Percentiles rank a stretch among this genome's conserved stretches.
These are phyloP conservation scores for Drosophila nr. perissopoda DNA, from an alignment of 2,888 invertebrate genomes.

Conservation along the genomic window DNA sequence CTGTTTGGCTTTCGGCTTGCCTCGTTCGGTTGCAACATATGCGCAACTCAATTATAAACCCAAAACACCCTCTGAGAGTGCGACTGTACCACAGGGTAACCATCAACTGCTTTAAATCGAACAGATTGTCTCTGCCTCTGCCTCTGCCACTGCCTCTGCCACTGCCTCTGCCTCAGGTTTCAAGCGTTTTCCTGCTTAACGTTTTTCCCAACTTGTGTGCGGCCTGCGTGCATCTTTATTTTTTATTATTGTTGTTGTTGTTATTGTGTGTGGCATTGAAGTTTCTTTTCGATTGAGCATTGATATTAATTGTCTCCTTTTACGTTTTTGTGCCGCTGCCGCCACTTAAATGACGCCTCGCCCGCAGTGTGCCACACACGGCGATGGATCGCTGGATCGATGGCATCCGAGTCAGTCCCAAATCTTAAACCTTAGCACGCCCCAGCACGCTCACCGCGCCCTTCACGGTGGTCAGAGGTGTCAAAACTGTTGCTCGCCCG, in stretches of 20 bases:
- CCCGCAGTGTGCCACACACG: constrained; percentile 52
- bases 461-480: constrained; percentile 46
- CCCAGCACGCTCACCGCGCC: constrained; percentile 16
- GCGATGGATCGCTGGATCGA: neutral
- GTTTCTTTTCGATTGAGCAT: constrained; percentile 55
- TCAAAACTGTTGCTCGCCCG: constrained; percentile 44
- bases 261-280: constrained; percentile 42
- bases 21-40: constrained; percentile 21
- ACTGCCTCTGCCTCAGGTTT: constrained; percentile 47
- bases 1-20: constrained; percentile 45
- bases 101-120: constrained; percentile 16
- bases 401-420: constrained; percentile 7
- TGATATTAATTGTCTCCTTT: constrained; percentile 72
- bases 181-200: constrained; percentile 63
- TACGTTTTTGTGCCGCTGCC: constrained; percentile 30
- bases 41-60: constrained; percentile 19
- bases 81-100: constrained; percentile 18
- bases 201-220: constrained; percentile 29
- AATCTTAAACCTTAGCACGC: constrained; percentile 1
- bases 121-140: constrained; percentile 33
- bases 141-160: too few species aligned
- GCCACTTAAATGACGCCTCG: constrained; percentile 32
- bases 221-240: constrained; percentile 27
- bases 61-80: constrained; percentile 15
- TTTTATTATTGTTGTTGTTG: neutral